Evolutionary conservation across 2,888 invertebrate species (phyloP), one percentile per base, ranked within the genome.

Genomic region (Coleophora deauratella): DNA sequence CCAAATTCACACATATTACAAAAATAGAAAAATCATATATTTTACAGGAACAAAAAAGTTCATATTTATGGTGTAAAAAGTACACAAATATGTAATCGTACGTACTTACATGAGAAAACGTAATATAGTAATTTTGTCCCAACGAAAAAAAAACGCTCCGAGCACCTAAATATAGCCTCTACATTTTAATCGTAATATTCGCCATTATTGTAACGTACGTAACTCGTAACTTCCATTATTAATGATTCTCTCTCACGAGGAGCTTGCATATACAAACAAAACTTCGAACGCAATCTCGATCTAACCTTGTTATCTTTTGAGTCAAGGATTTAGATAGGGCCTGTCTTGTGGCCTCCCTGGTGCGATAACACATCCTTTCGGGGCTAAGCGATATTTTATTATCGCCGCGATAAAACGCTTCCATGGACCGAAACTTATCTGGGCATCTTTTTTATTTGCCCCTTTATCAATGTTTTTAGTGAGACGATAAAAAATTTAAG

Each of bases 381-480:
- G 68, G 68, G 73, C 70, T 71, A 76, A 75, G 71, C 67, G 71
- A 76, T 80, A 77, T 72, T 77, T 78, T 76, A 79, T 76, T 72
- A 76, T 72, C 67, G 59, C 47, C 50, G 54, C 63, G 72, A 78
- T 76, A 78, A 78, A 74, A 72, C 62, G 54, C 66, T 60, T 59
- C 57, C 58, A 55, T 59, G 44, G 55, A 60, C 62, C 53, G 50
- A 53, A 59, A 64, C 74, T 74, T 79, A 78, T 80, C 76, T 53
- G 47, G 58, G 60, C 57, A 76, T 72, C 70, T 73, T 75, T 72
- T 82, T 81, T 74, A 74, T 76, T 72, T 62, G 63, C 52, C 61
- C 62, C 66, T 78, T 74, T 77, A 79, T 80, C 80, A 75, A 71
- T 63, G 62, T 79, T 77, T 79, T 80, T 79, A 81, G 66, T 62